Percentiles rank a stretch among this genome's conserved stretches.
Evolutionary conservation across 2,797 vertebrate genomes (phyloP).

Genomic region (Pseudochaenichthys georgianus): DNA sequence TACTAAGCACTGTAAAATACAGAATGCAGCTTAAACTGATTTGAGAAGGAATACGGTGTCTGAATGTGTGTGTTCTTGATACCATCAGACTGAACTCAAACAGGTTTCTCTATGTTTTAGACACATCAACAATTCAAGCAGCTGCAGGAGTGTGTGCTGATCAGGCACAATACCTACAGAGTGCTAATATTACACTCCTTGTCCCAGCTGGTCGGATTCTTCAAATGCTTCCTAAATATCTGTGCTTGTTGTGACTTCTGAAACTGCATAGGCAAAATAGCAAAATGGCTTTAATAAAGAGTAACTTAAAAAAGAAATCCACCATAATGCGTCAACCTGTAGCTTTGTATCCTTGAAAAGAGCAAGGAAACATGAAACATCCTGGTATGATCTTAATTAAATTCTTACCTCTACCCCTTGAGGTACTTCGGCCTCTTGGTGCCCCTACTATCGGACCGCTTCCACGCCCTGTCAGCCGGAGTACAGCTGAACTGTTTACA

Average conservation of each 20-base stretch:
- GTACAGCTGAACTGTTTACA: conserved; percentile 98
- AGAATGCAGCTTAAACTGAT: neutral
- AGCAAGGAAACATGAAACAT: conserved; percentile 2
- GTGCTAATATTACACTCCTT: conserved; percentile 37
- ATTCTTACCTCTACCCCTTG: conserved; percentile 95
- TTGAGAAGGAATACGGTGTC: neutral
- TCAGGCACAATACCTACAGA: conserved; percentile 32
- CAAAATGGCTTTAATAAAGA: conserved; percentile 4
- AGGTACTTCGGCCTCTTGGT: conserved; percentile 98
- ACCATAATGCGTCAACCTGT: neutral
- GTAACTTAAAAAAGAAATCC: neutral
- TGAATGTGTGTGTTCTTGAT: too few species aligned
- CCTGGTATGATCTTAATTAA: neutral
- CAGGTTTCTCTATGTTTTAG: conserved; percentile 4
- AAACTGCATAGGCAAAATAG: conserved; percentile 20
- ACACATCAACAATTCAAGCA: conserved; percentile 31
- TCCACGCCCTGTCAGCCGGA: conserved; percentile 95
- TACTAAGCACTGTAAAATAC: neutral
- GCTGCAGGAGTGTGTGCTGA: conserved; percentile 30
- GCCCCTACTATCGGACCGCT: conserved; percentile 92
- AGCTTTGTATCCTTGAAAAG: neutral
- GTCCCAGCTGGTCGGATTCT: conserved; percentile 35
- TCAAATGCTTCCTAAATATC: conserved; percentile 41
- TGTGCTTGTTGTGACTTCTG: conserved; percentile 35
- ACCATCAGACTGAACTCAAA: neutral